Base-by-base conservation (phyloP, 1,140 invertebrate species). In the Centruroides sculpturatus region DNA sequence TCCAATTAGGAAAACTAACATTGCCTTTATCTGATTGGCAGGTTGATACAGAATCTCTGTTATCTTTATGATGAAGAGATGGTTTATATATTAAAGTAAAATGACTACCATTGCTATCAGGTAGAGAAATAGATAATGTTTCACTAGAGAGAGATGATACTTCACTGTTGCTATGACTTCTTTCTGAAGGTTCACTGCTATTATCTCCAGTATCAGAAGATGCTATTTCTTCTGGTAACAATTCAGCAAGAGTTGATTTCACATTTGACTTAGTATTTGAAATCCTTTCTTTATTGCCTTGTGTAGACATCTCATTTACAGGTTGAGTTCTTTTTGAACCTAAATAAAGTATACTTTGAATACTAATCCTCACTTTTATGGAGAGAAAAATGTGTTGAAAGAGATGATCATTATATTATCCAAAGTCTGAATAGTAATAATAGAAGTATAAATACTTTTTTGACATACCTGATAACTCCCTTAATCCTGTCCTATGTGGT, bases 91-190 rank as follows among this genome's bases (percentile, higher is more conserved):
- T 57, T 47, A 62, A 57, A 49, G 58, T 62, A 59, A 61, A 64
- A 53, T 64, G 61, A 46, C 64, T 66, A 47, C 59, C 61, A 65
- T 62, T 62, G 58, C 66, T 66, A 47, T 65, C 66, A 23, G 60
- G 58, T 35, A 62, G 23, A 35, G 66, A 66, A 51, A 64, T 63
- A 11, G 63, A 64, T 12, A 63, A 53, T 41, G 64, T 66, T 55
- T 65, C 66, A 61, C 63, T 64, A 13, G 57, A 64, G 7, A 64
- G 47, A n/a, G 63, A 64, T 5, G 63, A 64, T 10, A 59, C 60
- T 50, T 59, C 63, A 59, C 63, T 64, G 7, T 57, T 55, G 49
- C 48, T 13, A 10, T 56, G 51, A 23, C 48, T 36, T 35, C 41
- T 41, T 51, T n/a, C 12, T n/a, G n/a, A 34, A 51, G 50, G 23